phyloP scores from a whole-genome alignment of 2,113 vertebrate genomes.

The Leucosticte australis region DNA sequence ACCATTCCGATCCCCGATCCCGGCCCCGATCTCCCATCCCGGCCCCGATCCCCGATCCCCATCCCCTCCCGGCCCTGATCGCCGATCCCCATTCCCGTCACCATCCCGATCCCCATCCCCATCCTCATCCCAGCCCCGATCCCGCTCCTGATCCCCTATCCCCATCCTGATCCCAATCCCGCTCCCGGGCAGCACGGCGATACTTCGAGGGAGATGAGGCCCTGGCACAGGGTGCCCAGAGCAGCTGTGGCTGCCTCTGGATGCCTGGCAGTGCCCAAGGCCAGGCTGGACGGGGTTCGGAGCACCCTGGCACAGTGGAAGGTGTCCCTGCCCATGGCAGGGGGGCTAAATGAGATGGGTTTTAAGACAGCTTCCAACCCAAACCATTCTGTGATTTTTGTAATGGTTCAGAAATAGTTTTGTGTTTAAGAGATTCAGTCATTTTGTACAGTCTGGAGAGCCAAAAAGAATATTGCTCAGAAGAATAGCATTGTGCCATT shows the following conservation, averaged over 20 bases:
- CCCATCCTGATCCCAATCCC: too few species aligned
- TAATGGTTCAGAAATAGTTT: neutral
- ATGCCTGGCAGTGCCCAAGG: neutral
- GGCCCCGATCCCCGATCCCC: too few species aligned
- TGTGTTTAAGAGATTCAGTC: neutral
- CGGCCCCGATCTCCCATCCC: neutral
- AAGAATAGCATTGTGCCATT: neutral
- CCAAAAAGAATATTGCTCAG: neutral
- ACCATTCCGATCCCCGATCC: too few species aligned
- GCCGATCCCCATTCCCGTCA: accelerated
- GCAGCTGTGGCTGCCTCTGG: neutral
- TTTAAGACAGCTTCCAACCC: neutral
- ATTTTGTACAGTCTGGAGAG: neutral
- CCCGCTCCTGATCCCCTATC: accelerated
- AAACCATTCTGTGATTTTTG: neutral
- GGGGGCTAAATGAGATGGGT: neutral
- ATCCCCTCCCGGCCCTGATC: too few species aligned
- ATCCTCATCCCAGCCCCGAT: too few species aligned
- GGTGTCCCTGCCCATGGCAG: neutral
- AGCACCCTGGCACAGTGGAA: neutral
- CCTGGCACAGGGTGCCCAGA: neutral
- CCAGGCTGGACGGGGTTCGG: neutral
- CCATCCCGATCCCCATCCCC: accelerated
- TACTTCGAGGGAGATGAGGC: accelerated
- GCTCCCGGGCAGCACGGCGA: accelerated